Evolutionary conservation across 2,888 invertebrate genomes (phyloP).

Genomic region (Agrotis puta): DNA sequence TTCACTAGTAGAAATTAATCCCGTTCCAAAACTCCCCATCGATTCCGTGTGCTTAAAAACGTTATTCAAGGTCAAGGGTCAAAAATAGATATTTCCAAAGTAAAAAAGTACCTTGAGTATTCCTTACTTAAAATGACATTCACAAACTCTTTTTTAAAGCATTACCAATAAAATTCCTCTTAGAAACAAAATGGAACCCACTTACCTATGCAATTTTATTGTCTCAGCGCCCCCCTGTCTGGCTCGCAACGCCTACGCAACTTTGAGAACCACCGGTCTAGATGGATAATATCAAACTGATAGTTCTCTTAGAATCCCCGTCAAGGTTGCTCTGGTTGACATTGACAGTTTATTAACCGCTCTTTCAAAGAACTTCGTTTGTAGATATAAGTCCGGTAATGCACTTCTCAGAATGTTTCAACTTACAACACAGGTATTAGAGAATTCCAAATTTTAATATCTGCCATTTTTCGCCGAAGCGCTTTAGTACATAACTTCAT

Average conservation of each 20-base stretch:
- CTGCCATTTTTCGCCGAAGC: constrained; percentile 25
- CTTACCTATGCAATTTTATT: neutral
- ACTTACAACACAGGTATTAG: constrained; percentile 14
- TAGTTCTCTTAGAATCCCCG: constrained; percentile 63
- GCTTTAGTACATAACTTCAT: neutral
- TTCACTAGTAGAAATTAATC: too few relatives aligned
- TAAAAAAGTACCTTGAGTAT: too few relatives aligned
- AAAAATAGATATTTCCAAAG: too few relatives aligned
- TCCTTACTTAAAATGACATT: too few relatives aligned
- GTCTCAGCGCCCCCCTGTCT: constrained; percentile 35
- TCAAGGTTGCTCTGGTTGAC: constrained; percentile 70
- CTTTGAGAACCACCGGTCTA: constrained; percentile 46
- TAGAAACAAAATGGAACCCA: too few relatives aligned
- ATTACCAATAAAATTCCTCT: too few relatives aligned
- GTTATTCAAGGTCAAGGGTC: too few relatives aligned
- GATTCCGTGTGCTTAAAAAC: too few relatives aligned
- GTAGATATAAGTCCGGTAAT: constrained; percentile 51
- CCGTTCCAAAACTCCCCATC: too few relatives aligned
- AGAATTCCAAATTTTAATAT: constrained; percentile 17
- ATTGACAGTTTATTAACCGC: constrained; percentile 70
- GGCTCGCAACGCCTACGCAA: constrained; percentile 9
- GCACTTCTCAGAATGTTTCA: constrained; percentile 56
- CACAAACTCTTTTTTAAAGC: too few relatives aligned
- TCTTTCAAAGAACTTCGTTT: constrained; percentile 63
- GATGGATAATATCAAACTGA: constrained; percentile 57